Base-by-base conservation (phyloP, 1,140 invertebrate genomes). In the Acarapis woodi region DNA sequence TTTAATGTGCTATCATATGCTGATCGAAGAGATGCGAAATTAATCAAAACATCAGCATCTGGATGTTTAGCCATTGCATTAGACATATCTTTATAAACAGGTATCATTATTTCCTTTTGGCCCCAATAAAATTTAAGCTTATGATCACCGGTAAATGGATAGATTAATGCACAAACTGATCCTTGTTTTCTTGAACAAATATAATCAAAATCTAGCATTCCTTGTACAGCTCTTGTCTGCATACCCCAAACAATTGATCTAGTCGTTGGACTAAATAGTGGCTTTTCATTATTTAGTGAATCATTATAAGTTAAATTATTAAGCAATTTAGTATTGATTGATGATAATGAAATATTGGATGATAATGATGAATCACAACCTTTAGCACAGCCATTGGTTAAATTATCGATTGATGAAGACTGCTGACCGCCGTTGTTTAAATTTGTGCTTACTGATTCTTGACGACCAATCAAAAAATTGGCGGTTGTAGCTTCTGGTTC, bases 121-220 rank as follows among this genome's bases (percentile, higher is more conserved):
- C 90, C 93, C 76, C 88, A 99, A 52, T 97, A 99, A 59, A 87
- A 99, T 57, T 97, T 97, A 54, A 93, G 85, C 51, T 93, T 93
- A 53, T 97, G 88, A 60, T 97, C 87, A 1, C 87, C 90, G 3
- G 85, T 93, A 54, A 87, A 94, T 3, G 93, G 93, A 60, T 99
- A 97, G 10, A 96, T 82, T 50, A 96, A 78, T 21, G 87, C 88
- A 3, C 79, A 83, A 1, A 97, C 68, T 24, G 65, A 67, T 3
- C 64, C 64, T 47, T 80, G 72, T 39, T 66, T 61, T 44, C 93
- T 66, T 15, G 78, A 68, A 55, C 88, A 97, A 10, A 94, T 85
- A 58, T 90, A 96, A 58, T 99, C 93, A 62, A 97, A 99, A 55
- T 99, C 93, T 32, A 99, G 54, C 87, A 96, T 97, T 41, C 68